Evolutionary conservation across 2,113 vertebrate genomes (phyloP), one percentile per base, ranked within the genome.

Genomic region (Ornithorhynchus anatinus): DNA sequence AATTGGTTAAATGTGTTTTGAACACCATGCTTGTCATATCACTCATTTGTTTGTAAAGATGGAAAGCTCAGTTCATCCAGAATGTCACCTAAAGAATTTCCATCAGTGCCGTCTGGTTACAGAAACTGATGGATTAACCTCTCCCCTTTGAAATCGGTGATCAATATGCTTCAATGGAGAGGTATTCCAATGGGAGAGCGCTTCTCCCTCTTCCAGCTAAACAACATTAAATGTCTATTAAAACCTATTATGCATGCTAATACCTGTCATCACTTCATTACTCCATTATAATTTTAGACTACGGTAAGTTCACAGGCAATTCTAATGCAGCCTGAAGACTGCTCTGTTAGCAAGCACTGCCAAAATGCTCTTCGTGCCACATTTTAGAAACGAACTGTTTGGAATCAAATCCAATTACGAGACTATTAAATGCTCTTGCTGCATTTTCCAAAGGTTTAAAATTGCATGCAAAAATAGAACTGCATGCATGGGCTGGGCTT

Each of bases 21-120:
- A 94, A 94, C 95, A 94, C 92, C 88, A 86, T 85, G 73, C 93
- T 93, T 96, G 96, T 98, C 97, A 97, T 96, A 99, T 98, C 96
- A 96, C 92, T 99, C 97, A 98, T 98, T 95, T 93, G 92, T 94
- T 95, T 94, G 94, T 90, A 92, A 94, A 94, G 91, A 94, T 90
- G 90, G 92, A 94, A 90, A 91, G 92, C 86, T 92, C 89, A 90
- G 93, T 90, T 92, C 93, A 95, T 95, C 93, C 92, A 91, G 91
- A 91, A 89, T 96, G 96, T 96, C 96, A 97, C 82, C 86, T 80
- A 92, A 92, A 95, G 95, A 93, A 94, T 93, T 94, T 93, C 91
- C 87, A 94, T 94, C 94, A 93, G 87, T 45, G 77, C 88, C 23
- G 67, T 93, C 89, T 91, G 91, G 89, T 91, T 92, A 90, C 88